phyloP scores from a whole-genome alignment of 2,113 vertebrate genomes.

The Gorsachius goisagi region DNA sequence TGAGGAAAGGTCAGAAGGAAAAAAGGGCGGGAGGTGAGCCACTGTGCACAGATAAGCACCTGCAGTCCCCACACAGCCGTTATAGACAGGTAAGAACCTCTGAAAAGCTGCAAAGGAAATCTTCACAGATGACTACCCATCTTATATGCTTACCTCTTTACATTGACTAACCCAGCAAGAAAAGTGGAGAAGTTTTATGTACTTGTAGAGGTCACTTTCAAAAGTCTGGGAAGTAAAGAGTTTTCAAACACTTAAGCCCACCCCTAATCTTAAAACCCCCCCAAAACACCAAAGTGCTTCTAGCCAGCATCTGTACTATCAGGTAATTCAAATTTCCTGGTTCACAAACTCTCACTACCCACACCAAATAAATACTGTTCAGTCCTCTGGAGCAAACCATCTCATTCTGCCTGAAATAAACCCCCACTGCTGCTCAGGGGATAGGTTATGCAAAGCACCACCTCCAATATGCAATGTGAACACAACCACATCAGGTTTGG shows the following conservation, averaged over 20 bases:
- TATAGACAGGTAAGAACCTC: neutral
- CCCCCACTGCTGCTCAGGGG: neutral
- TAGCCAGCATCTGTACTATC: neutral
- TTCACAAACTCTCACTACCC: neutral
- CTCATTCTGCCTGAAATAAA: neutral
- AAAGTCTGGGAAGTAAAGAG: neutral
- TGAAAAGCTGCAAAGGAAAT: neutral
- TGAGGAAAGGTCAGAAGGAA: neutral
- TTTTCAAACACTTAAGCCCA: neutral
- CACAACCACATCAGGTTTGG: neutral
- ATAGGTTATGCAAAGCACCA: neutral
- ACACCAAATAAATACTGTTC: neutral
- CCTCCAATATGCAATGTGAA: neutral
- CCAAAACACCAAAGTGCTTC: neutral
- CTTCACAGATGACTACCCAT: neutral
- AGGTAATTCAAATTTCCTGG: neutral
- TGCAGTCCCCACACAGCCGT: neutral
- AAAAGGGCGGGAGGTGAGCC: neutral
- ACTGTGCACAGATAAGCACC: neutral
- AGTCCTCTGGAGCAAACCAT: neutral
- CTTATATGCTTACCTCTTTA: neutral
- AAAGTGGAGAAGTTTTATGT: neutral
- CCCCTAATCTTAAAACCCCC: neutral
- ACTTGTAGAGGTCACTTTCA: neutral
- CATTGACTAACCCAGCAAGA: neutral